phyloP scores from a whole-genome alignment of 2,888 invertebrate species.

The Mamestra brassicae region DNA sequence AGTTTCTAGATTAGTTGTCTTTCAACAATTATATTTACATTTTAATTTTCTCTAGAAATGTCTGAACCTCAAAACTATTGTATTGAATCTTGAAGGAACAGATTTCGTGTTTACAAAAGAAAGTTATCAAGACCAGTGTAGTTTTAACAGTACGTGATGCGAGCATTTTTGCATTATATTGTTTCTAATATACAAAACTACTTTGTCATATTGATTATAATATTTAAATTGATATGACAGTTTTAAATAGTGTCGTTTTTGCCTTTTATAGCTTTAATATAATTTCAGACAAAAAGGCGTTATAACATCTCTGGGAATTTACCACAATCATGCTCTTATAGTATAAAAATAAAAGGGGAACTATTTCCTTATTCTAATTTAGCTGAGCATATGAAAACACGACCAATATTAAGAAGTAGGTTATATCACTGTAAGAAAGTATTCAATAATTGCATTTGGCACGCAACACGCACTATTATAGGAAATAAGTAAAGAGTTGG shows the following conservation, averaged over 20 bases:
- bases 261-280: not conserved
- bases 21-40: no score
- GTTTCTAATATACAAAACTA: no score
- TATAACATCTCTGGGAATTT: no score
- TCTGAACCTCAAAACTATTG: not conserved
- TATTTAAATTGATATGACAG: not conserved
- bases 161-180: not conserved
- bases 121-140: slow-evolving; percentile 21
- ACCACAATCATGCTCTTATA: no score
- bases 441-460: not conserved
- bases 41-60: not conserved
- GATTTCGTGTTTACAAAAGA: not conserved
- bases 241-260: not conserved
- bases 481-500: slow-evolving; percentile 5
- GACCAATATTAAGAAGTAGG: not conserved
- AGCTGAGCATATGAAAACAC: not conserved
- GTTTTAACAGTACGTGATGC: slow-evolving; percentile 36
- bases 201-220: not conserved
- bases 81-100: not conserved
- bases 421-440: not conserved
- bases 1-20: no score
- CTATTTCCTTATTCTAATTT: not conserved
- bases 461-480: slow-evolving; percentile 34
- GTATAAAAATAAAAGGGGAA: not conserved
- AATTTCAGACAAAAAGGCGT: no score